phyloP scores from a whole-genome alignment of 2,888 invertebrate genomes.

The Synergus itoensis region DNA sequence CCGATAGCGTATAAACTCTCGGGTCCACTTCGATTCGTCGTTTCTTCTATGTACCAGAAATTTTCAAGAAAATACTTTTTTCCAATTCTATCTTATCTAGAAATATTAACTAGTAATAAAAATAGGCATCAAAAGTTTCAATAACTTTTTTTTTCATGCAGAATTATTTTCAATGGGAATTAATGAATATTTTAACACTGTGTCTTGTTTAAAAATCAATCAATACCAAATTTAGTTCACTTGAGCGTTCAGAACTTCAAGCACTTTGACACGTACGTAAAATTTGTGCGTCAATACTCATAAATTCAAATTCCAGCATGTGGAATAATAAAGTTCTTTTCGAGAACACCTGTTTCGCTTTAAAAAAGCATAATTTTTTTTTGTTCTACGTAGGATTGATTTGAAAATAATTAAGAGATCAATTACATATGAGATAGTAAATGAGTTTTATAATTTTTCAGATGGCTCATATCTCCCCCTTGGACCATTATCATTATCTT shows the following conservation, averaged over 20 bases:
- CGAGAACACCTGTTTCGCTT: constrained; percentile 13
- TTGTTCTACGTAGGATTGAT: constrained; percentile 5
- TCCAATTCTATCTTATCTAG: too few relatives aligned
- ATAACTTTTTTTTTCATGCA: too few relatives aligned
- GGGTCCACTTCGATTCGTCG: not conserved
- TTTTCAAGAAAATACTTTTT: too few relatives aligned
- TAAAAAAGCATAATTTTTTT: not conserved
- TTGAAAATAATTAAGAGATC: not conserved
- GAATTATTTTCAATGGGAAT: too few relatives aligned
- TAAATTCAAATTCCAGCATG: constrained; percentile 3
- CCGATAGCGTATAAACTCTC: too few relatives aligned
- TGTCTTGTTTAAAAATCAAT: too few relatives aligned
- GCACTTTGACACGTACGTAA: too few relatives aligned
- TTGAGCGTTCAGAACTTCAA: too few relatives aligned
- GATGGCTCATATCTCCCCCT: not conserved
- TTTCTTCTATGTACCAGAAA: not conserved
- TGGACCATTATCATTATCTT: not conserved
- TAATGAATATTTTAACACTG: too few relatives aligned
- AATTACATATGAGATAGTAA: not conserved
- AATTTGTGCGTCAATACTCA: constrained; percentile 37
- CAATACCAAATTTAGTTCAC: too few relatives aligned
- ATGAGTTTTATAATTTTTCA: not conserved
- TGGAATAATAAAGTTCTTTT: not conserved
- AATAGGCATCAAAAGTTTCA: too few relatives aligned
- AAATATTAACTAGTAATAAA: too few relatives aligned